Evolutionary conservation across 1,140 invertebrate species (phyloP), one percentile per base, ranked within the genome.

Genomic region (Drosophila triauraria): DNA sequence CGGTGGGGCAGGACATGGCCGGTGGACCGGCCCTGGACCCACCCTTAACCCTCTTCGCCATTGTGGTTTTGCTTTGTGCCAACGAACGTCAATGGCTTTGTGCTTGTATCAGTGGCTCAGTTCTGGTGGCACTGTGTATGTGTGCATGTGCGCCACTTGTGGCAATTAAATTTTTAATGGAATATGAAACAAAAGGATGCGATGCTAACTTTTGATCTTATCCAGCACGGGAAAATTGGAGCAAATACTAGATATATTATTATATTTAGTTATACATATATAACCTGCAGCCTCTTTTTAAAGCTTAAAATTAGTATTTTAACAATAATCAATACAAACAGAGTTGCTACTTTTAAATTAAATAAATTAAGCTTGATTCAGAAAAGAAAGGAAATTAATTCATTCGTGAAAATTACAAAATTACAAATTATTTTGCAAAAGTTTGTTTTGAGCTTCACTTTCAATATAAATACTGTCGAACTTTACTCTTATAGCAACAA

Each of bases 41-140:
- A 38, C 40, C 35, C 35, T 15, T 30, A 25, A 63, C 35, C 69
- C 35, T 4, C 38, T 58, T 50, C 17, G 57, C 50, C 50, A 68
- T 61, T 78, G 63, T 77, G 75, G 75, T 32, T 75, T 59, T 60
- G 44, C 75, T 74, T 78, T 85, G 72, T 74, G 58, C 60, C 56
- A 59, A 42, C 10, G n/a, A 47, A 46, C 47, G 47, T 59, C 48
- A 63, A 68, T 50, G 54, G 30, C 8, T 65, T 38, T 72, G 23
- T 63, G 46, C 20, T 15, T 53, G 48, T 60, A 40, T 44, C 20
- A 25, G 23, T 58, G 51, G 40, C n/a, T 57, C 27, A 54, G 32
- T 40, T 43, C 8, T 57, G 65, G 23, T 62, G 40, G 50, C 12
- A 38, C 25, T 17, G 17, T 38, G 25, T 64, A 38, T 53, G 15